Base-by-base conservation (phyloP, 2,797 vertebrate genomes). In the Dendrocincla fuliginosa region DNA sequence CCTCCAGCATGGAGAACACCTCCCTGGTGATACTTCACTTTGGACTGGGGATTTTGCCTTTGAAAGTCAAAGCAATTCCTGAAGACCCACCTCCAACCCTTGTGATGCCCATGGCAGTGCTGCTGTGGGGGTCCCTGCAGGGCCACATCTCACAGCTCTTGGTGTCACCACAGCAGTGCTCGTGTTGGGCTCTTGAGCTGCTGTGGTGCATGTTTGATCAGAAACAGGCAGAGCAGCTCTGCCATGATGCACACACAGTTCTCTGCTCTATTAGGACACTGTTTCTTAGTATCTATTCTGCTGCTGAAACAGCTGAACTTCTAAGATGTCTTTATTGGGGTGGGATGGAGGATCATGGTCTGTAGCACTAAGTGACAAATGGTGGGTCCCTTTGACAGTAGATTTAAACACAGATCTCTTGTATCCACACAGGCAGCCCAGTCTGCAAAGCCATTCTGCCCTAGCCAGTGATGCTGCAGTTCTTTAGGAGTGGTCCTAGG, bases 81-180 rank as follows among this genome's bases (percentile, higher is more conserved):
- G 32, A 77, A 73, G 9, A 60, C 28, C 46, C 41, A 23, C 42
- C 17, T 82, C 75, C 35, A 37, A 35, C 25, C 16, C 1, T 0
- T 0, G 4, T 27, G 70, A 18, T 4, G 61, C 39, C 61, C 39
- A 3, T 0, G 3, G 0, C 1, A n/a, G 16, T 3, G 35, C 13
- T 67, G 67, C 52, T n/a, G 27, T 50, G 41, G 23, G 47, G 37
- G 32, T 12, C 24, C 49, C 42, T 52, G 32, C 12, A 16, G 70
- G 52, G 52, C 41, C 32, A 4, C 37, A 3, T 65, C 35, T 79
- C 46, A 68, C 73, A 73, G 67, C 47, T 35, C 19, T 50, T 0
- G 0, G 32, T 41, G 50, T 16, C 18, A 47, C 47, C 0, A 2
- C 44, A 37, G 17, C 52, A 16, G 57, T 2, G 18, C 18, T 64